Evolutionary conservation across 1,140 invertebrate genomes (phyloP).

Genomic region (Rhizoglyphus robini): DNA sequence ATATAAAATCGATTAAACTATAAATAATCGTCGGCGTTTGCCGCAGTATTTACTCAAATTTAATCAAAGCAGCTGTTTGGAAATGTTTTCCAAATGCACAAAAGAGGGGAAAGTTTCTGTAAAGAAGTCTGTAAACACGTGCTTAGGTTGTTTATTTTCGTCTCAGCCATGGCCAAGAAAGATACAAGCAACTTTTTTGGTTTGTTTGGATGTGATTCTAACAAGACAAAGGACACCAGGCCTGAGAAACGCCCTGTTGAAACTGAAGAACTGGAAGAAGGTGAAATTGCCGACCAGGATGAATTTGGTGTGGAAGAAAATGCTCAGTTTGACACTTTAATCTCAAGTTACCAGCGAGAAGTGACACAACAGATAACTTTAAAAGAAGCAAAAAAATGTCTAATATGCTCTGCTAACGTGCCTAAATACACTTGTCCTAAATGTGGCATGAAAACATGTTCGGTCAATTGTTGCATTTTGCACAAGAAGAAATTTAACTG

Average conservation of each 20-base stretch:
- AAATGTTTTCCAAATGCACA: neutral
- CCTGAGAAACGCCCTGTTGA: neutral
- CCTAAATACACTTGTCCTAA: slow-evolving; percentile 20
- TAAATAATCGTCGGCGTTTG: no score
- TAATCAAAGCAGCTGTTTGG: neutral
- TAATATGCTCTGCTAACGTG: slow-evolving; percentile 2
- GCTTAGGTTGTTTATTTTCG: no score
- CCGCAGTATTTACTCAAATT: no score
- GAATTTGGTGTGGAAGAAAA: neutral
- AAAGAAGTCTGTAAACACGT: no score
- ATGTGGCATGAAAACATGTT: slow-evolving; percentile 18
- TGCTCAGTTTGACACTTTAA: neutral
- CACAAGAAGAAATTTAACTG: slow-evolving; percentile 15
- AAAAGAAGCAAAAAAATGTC: slow-evolving; percentile 11
- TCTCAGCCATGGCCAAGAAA: no score
- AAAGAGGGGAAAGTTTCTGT: no score
- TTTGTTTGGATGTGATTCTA: neutral
- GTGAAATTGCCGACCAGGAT: neutral
- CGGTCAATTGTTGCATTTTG: neutral
- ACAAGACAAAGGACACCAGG: neutral
- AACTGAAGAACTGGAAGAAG: neutral
- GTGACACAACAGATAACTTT: neutral
- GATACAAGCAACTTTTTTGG: slow-evolving; percentile 14
- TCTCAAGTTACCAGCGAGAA: neutral
- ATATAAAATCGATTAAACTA: no score